phyloP scores from a whole-genome alignment of 2,888 invertebrate species.

The Drosophila rellima region DNA sequence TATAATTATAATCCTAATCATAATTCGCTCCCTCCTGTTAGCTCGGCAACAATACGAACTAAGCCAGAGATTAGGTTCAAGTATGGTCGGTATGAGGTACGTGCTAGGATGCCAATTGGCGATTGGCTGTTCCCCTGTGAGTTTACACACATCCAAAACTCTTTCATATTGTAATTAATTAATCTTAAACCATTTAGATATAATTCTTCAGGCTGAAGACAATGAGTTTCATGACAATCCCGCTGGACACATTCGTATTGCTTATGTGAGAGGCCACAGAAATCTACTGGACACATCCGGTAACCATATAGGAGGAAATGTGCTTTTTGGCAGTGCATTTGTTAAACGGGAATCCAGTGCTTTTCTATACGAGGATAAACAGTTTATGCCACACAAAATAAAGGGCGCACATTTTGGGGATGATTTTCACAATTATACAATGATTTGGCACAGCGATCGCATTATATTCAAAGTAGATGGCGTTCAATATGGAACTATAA shows the following conservation, averaged over 20 bases:
- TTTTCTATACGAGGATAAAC: neutral
- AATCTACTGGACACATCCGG: neutral
- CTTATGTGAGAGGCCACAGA: conserved; percentile 39
- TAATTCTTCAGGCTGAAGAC: conserved; percentile 18
- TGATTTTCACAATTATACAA: conserved; percentile 39
- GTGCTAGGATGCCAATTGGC: conserved; percentile 43
- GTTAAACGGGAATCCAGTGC: rapidly evolving
- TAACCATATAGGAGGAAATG: conserved; percentile 23
- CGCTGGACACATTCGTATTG: conserved; percentile 24
- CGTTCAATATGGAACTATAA: conserved; percentile 16
- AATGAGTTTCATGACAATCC: neutral
- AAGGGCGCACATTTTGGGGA: conserved; percentile 26
- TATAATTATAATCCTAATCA: rapidly evolving
- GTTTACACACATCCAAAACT: neutral
- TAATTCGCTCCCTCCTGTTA: neutral
- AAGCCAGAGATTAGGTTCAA: neutral
- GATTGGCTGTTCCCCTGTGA: conserved; percentile 50
- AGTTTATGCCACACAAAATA: neutral
- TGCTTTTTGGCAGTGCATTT: conserved; percentile 27
- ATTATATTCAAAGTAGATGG: conserved; percentile 48
- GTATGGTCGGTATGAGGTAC: conserved; percentile 46
- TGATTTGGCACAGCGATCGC: conserved; percentile 44
- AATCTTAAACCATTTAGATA: conserved; percentile 21
- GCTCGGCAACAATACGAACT: conserved; percentile 21
- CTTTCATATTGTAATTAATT: neutral